Conservation (phyloP, 2,888 invertebrate genomes). For the Synanthedon myopaeformis region DNA sequence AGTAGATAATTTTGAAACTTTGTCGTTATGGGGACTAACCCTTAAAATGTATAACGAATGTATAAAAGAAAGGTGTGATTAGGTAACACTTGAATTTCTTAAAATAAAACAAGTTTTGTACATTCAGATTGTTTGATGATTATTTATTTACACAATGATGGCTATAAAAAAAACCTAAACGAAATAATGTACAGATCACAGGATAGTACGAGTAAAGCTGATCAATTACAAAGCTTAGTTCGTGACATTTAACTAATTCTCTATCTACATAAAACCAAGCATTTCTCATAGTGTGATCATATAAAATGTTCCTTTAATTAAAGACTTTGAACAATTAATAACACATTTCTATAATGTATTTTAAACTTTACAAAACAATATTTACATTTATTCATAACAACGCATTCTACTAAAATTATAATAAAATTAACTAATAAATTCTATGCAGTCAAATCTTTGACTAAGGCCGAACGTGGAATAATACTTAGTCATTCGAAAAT, state of each 20-base stretch:
- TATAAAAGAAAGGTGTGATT: too few relatives aligned
- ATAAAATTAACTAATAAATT: conserved; percentile 20
- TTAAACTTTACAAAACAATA: conserved; percentile 6
- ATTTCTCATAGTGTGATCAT: conserved; percentile 15
- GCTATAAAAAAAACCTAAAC: conserved; percentile 36
- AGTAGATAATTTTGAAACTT: too few relatives aligned
- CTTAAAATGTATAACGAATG: too few relatives aligned
- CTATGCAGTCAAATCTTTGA: conserved; percentile 67
- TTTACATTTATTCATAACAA: conserved; percentile 12
- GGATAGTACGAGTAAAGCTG: conserved; percentile 46
- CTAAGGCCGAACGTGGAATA: conserved; percentile 18
- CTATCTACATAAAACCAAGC: conserved; percentile 9
- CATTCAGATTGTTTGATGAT: conserved; percentile 68
- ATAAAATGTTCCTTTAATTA: conserved; percentile 31
- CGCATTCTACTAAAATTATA: conserved; percentile 8
- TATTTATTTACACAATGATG: conserved; percentile 66
- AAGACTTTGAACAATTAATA: not conserved
- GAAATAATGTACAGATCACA: conserved; percentile 55
- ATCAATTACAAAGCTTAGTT: conserved; percentile 38
- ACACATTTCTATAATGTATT: not conserved
- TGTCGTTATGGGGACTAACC: too few relatives aligned
- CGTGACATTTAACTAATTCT: conserved; percentile 24
- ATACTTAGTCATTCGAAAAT: not conserved
- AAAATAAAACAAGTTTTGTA: conserved; percentile 43
- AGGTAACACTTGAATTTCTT: not conserved